These are phyloP conservation scores for Eupithecia insigniata DNA, from an alignment of 2,888 invertebrate genomes.

Conservation along the genomic window DNA sequence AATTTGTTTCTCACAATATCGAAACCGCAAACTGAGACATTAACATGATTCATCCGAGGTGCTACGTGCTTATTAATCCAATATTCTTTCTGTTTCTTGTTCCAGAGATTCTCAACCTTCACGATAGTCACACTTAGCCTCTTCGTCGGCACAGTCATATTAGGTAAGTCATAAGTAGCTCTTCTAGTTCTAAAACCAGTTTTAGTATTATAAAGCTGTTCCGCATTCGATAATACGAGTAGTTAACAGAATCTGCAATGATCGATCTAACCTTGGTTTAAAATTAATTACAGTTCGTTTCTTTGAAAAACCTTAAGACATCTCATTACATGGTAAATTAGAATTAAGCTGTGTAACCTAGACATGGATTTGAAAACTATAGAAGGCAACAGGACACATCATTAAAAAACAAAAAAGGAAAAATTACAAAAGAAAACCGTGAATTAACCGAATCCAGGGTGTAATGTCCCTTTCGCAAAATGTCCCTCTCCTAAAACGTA, in stretches of 20 bases:
- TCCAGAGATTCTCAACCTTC: conserved; percentile 96
- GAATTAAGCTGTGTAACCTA: conserved; percentile 35
- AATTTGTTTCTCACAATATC: conserved; percentile 32
- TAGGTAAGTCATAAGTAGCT: conserved; percentile 86
- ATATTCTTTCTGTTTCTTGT: conserved; percentile 48
- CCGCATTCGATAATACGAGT: conserved; percentile 38
- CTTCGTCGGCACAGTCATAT: conserved; percentile 95
- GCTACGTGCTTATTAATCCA: conserved; percentile 20
- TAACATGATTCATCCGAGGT: conserved; percentile 21
- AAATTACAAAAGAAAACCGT: not conserved
- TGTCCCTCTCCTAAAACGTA: too few relatives aligned
- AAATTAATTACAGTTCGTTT: conserved; percentile 55
- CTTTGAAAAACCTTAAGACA: conserved; percentile 50
- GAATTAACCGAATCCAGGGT: too few relatives aligned
- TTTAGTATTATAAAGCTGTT: conserved; percentile 28
- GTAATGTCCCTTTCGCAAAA: too few relatives aligned
- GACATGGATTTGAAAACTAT: conserved; percentile 34
- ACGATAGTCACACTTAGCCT: conserved; percentile 95
- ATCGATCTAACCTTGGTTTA: conserved; percentile 48
- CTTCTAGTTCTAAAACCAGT: conserved; percentile 3
- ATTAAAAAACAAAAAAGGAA: not conserved
- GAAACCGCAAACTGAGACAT: conserved; percentile 34
- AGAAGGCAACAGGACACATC: not conserved
- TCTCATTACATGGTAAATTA: conserved; percentile 51
- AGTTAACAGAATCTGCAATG: conserved; percentile 39